phyloP scores from a whole-genome alignment of 2,113 vertebrate species.

The Prunella fulvescens region DNA sequence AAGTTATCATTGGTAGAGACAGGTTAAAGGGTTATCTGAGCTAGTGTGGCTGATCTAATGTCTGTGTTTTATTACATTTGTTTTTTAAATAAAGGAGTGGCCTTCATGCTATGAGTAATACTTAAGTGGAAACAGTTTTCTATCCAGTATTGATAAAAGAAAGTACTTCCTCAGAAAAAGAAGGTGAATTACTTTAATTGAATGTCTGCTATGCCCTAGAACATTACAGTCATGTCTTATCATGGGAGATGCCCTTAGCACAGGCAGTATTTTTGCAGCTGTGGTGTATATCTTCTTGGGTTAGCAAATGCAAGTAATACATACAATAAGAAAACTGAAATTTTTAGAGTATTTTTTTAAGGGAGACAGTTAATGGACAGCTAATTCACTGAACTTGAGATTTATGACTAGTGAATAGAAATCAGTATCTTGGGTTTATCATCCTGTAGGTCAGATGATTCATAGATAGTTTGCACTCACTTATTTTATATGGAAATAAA shows the following conservation, averaged over 20 bases:
- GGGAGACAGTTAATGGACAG: neutral
- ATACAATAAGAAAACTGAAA: neutral
- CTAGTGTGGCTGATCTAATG: neutral
- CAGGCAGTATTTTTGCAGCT: neutral
- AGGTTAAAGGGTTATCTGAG: neutral
- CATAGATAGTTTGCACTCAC: neutral
- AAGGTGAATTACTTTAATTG: neutral
- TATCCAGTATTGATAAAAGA: neutral
- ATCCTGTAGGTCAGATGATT: neutral
- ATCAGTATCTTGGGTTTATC: neutral
- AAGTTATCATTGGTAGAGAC: neutral
- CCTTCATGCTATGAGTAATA: neutral
- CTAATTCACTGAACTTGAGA: neutral
- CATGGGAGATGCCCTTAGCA: neutral
- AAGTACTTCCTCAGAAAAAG: neutral
- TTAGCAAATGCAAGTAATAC: neutral
- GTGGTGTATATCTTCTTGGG: neutral
- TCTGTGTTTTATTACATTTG: neutral
- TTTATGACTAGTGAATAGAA: neutral
- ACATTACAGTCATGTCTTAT: neutral
- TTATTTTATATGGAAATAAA: neutral
- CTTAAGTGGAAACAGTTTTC: neutral
- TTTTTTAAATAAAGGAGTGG: neutral
- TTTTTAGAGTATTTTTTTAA: neutral
- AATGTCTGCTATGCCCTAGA: neutral